phyloP scores from a whole-genome alignment of 2,888 invertebrate genomes.

The Dolomedes plantarius region DNA sequence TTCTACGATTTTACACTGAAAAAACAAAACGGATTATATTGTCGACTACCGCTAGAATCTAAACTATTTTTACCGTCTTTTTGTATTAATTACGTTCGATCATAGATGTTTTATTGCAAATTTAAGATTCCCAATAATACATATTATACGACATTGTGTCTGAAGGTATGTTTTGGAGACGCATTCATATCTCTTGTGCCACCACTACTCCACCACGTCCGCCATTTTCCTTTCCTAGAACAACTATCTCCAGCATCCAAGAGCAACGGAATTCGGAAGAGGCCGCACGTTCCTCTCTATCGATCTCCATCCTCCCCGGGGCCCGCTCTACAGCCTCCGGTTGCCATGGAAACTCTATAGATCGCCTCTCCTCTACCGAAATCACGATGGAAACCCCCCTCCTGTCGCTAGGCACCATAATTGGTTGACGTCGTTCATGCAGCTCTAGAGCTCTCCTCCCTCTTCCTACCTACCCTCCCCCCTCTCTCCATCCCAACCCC shows the following conservation, averaged over 20 bases:
- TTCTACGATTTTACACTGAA: too few species aligned
- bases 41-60: too few species aligned
- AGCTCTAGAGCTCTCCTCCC: not conserved
- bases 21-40: too few species aligned
- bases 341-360: constrained; percentile 63
- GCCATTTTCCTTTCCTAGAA: constrained; percentile 50
- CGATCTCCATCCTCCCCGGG: constrained; percentile 56
- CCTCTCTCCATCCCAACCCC: not conserved
- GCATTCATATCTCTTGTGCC: too few species aligned
- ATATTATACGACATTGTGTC: too few species aligned
- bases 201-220: constrained; percentile 8
- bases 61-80: too few species aligned
- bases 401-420: constrained; percentile 69
- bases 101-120: too few species aligned
- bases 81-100: too few species aligned
- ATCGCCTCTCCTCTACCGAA: constrained; percentile 58
- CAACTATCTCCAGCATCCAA: constrained; percentile 42
- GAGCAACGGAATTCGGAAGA: constrained; percentile 38
- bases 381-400: constrained; percentile 64
- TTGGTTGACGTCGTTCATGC: constrained; percentile 43
- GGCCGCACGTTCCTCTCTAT: constrained; percentile 46
- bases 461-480: not conserved
- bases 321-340: constrained; percentile 60
- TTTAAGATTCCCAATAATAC: too few species aligned
- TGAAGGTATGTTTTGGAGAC: too few species aligned